Evolutionary conservation across 2,113 vertebrate genomes (phyloP).

Genomic region (Trogon surrucura): DNA sequence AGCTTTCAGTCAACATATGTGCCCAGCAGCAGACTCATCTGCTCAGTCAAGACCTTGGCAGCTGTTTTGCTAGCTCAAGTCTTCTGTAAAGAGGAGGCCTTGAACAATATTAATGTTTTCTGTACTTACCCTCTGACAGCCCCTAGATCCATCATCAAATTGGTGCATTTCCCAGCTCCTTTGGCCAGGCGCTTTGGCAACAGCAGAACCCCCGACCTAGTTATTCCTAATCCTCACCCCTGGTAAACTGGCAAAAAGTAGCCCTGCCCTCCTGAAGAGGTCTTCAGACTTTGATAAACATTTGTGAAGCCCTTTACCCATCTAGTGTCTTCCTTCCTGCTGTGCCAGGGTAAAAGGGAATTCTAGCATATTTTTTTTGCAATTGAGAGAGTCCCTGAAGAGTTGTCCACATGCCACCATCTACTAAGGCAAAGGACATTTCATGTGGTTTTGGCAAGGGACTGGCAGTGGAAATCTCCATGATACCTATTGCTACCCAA

Average conservation of each 20-base stretch:
- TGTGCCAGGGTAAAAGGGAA: not conserved
- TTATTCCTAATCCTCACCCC: not conserved
- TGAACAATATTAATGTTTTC: slow-evolving; percentile 42
- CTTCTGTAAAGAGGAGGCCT: slow-evolving; percentile 24
- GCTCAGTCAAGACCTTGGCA: slow-evolving; percentile 3
- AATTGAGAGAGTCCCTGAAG: not conserved
- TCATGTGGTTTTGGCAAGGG: slow-evolving; percentile 38
- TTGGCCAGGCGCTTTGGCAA: slow-evolving; percentile 33
- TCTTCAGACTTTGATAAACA: not conserved
- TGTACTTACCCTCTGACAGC: slow-evolving; percentile 46
- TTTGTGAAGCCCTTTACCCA: not conserved
- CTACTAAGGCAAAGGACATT: slow-evolving; percentile 12
- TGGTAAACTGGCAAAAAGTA: not conserved
- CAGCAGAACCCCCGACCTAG: not conserved
- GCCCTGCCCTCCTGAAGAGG: not conserved
- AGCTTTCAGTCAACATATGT: not conserved
- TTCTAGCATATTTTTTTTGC: not conserved
- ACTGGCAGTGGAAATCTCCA: slow-evolving; percentile 14
- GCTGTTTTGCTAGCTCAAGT: slow-evolving; percentile 22
- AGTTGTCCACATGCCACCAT: not conserved
- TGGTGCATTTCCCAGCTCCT: slow-evolving; percentile 40
- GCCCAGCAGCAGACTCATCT: slow-evolving; percentile 9
- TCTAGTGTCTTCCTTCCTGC: not conserved
- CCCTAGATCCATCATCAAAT: slow-evolving; percentile 36
- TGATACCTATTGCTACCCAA: slow-evolving; percentile 35